These are phyloP conservation scores for Drosophila mimetica DNA, from an alignment of 2,888 invertebrate genomes.

Conservation along the genomic window DNA sequence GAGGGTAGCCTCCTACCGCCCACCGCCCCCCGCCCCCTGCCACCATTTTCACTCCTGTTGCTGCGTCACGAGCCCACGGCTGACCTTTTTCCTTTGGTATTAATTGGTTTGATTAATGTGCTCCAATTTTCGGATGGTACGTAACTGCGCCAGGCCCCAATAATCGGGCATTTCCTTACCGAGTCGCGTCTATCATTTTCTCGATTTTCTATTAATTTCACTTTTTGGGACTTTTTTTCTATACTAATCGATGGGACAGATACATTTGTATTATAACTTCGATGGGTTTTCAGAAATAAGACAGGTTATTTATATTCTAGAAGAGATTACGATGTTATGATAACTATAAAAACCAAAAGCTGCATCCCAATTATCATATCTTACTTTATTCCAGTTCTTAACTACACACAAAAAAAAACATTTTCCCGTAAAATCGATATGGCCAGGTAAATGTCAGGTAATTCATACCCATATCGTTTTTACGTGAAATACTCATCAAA, in stretches of 20 bases:
- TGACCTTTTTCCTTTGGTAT: slow-evolving; percentile 49
- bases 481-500: too few relatives aligned
- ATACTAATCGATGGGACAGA: slow-evolving; percentile 18
- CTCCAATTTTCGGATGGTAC: slow-evolving; percentile 63
- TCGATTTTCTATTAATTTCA: neutral
- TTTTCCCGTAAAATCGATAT: too few relatives aligned
- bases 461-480: too few relatives aligned
- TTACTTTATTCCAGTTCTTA: neutral
- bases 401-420: too few relatives aligned
- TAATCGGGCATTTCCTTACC: slow-evolving; percentile 32
- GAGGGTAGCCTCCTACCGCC: slow-evolving; percentile 7
- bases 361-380: neutral
- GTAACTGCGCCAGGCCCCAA: slow-evolving; percentile 52
- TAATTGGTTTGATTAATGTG: slow-evolving; percentile 76
- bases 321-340: neutral
- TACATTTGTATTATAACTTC: slow-evolving; percentile 20
- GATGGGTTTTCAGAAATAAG: neutral
- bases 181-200: slow-evolving; percentile 24
- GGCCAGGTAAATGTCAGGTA: too few relatives aligned
- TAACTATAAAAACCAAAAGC: neutral
- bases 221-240: neutral
- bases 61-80: slow-evolving; percentile 24
- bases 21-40: neutral
- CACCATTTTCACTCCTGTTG: slow-evolving; percentile 13
- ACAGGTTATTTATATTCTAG: slow-evolving; percentile 1